Percentiles rank a stretch among this genome's conserved stretches.
These are phyloP conservation scores for Nasonia giraulti DNA, from an alignment of 1,140 invertebrate species.

Conservation along the genomic window DNA sequence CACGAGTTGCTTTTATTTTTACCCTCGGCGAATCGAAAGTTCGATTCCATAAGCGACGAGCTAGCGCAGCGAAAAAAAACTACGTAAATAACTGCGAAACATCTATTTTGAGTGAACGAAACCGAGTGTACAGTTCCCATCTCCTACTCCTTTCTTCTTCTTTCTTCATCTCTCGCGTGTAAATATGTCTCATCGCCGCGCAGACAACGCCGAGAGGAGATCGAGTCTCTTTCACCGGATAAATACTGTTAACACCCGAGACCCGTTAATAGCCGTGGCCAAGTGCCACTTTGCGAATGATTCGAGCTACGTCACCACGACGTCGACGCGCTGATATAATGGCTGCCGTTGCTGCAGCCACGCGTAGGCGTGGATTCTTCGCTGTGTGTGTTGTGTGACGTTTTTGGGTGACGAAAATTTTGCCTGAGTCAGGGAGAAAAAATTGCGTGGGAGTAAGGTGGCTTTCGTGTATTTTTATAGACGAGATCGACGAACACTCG, in stretches of 20 bases:
- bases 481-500: not conserved
- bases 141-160: constrained; percentile 4
- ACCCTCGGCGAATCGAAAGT: no score
- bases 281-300: constrained; percentile 34
- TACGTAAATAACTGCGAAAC: not conserved
- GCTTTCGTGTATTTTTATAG: not conserved
- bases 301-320: not conserved
- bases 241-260: constrained; percentile 42
- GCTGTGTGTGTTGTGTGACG: not conserved
- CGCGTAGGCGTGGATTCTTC: not conserved
- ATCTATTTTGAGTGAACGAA: constrained; percentile 4
- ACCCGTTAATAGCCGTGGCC: constrained; percentile 42
- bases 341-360: not conserved
- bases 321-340: not conserved
- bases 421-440: not conserved
- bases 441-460: no score
- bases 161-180: not conserved
- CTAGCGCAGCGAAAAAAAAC: no score
- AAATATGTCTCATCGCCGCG: not conserved
- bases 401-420: not conserved
- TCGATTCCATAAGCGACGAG: no score
- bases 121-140: not conserved
- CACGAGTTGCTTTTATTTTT: no score
- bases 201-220: not conserved
- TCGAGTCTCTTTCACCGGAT: constrained; percentile 40